Evolutionary conservation across 2,797 vertebrate genomes (phyloP), one percentile per base, ranked within the genome.

Genomic region (Leucoraja ocellata): DNA sequence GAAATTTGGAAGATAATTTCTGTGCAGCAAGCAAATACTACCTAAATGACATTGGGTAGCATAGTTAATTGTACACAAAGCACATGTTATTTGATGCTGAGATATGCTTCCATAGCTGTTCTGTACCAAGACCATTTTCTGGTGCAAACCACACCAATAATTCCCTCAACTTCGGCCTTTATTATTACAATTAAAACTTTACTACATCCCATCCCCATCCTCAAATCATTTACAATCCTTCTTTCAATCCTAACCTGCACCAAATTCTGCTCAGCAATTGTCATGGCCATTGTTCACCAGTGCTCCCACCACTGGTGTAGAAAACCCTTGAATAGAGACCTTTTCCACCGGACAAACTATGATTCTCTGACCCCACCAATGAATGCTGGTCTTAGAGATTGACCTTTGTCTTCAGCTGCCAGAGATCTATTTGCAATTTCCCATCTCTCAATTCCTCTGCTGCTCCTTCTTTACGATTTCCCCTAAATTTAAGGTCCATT

Each of bases 1-100:
- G 16, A 21, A 73, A 73, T 21, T 4, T 73, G 71, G 71, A 21
- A 23, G 21, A 18, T 21, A 73, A 21, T 73, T 73, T 73, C 71
- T 73, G 18, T 21, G 18, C 71, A 73, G 65, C 65, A 68, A 18
- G 18, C 10, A 68, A 11, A 13, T 68, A 14, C 11, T 68, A 68
- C 18, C 14, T 18, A 18, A 68, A 14, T 68, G 14, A 65, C n/a
- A 14, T n/a, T 6, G 83, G 16, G 28, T 16, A 63, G 16, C 16
- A 68, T 16, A 65, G n/a, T 68, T 88, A 88, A 88, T 68, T 88
- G 84, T 88, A 88, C 58, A 32, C 84, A 88, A 84, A 84, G 81
- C 28, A 14, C 13, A 86, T n/a, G 2, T 32, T 32, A 77, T 32
- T 11, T 78, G n/a, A 78, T 1, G 21, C 28, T 88, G 28, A 32